Evolutionary conservation across 2,888 invertebrate species (phyloP).

Genomic region (Agrypnus murinus): DNA sequence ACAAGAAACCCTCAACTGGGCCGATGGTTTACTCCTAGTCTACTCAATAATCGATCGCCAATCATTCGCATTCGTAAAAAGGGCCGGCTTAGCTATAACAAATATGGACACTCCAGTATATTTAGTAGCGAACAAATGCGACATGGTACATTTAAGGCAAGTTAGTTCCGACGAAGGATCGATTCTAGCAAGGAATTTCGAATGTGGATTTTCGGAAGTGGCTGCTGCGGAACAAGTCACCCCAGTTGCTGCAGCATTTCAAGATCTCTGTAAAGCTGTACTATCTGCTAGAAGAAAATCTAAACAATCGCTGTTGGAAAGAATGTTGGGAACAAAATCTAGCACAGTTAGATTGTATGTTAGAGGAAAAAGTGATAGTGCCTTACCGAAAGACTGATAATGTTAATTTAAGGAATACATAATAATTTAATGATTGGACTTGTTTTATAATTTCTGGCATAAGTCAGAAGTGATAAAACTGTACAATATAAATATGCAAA

Average conservation of each 20-base stretch:
- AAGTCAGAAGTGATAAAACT: too few relatives aligned
- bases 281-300: constrained; percentile 85
- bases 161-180: constrained; percentile 92
- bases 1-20: constrained; percentile 87
- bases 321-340: constrained; percentile 87
- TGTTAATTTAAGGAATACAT: not conserved
- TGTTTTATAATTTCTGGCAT: too few relatives aligned
- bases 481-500: too few relatives aligned
- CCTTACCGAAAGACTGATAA: constrained; percentile 86
- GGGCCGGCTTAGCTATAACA: constrained; percentile 78
- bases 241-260: constrained; percentile 88
- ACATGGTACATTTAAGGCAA: constrained; percentile 92
- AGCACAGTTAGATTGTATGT: constrained; percentile 83
- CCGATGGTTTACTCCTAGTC: constrained; percentile 90
- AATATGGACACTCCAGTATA: constrained; percentile 84
- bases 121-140: constrained; percentile 93
- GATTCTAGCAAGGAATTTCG: constrained; percentile 90
- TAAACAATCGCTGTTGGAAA: constrained; percentile 87
- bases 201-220: constrained; percentile 91
- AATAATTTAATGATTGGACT: too few relatives aligned
- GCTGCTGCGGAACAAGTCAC: constrained; percentile 92
- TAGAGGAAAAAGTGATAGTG: constrained; percentile 91
- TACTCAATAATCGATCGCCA: constrained; percentile 92
- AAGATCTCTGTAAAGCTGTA: constrained; percentile 89
- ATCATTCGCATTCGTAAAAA: constrained; percentile 88